Percentiles rank a stretch among this genome's conserved stretches.
phyloP scores from a whole-genome alignment of 2,888 invertebrate species.

The Drosophila differens region DNA sequence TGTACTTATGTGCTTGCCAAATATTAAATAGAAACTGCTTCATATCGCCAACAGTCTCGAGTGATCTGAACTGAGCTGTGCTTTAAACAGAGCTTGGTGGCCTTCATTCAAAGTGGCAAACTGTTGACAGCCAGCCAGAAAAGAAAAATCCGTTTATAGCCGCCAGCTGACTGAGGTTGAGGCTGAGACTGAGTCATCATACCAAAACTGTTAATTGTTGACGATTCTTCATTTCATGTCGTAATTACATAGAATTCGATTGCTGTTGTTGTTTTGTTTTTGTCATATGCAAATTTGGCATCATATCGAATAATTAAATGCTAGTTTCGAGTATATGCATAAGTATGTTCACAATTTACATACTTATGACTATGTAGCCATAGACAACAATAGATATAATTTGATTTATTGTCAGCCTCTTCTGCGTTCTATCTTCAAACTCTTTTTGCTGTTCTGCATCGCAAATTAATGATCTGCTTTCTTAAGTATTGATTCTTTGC shows the following conservation, averaged over 20 bases:
- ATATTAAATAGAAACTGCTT: conserved; percentile 48
- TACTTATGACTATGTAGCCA: conserved; percentile 29
- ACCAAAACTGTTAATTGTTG: conserved; percentile 45
- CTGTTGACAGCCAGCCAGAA: conserved; percentile 8
- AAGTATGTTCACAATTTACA: conserved; percentile 49
- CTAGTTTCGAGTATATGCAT: conserved; percentile 40
- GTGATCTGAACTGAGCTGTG: conserved; percentile 9
- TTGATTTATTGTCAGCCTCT: conserved; percentile 66
- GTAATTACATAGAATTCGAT: conserved; percentile 64
- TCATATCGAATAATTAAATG: conserved; percentile 63
- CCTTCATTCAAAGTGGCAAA: conserved; percentile 22
- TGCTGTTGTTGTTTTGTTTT: conserved; percentile 22
- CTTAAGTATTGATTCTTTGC: conserved; percentile 33
- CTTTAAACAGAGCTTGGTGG: conserved; percentile 14
- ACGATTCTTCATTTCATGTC: conserved; percentile 40
- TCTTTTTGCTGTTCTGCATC: conserved; percentile 23
- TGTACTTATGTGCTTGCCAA: conserved; percentile 34
- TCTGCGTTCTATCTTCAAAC: conserved; percentile 27
- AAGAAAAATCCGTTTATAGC: conserved; percentile 18
- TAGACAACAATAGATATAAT: conserved; percentile 61
- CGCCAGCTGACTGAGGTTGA: background rate
- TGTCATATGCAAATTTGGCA: conserved; percentile 66
- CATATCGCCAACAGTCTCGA: conserved; percentile 8
- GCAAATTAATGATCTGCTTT: conserved; percentile 54
- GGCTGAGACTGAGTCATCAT: conserved; percentile 52